phyloP scores from a whole-genome alignment of 2,113 vertebrate species.

The Brevimyrus niger region DNA sequence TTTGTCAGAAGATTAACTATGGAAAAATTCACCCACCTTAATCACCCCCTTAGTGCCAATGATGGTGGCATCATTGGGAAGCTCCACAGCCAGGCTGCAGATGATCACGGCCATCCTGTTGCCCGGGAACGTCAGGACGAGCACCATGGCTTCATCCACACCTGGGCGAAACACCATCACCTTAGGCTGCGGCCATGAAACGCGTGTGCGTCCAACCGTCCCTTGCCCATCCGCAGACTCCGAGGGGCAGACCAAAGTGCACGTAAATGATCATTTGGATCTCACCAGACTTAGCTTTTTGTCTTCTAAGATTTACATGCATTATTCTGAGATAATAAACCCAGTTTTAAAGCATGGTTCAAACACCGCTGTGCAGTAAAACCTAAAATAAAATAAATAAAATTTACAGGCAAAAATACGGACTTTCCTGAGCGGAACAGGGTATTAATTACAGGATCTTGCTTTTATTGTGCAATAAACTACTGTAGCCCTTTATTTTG shows the following conservation, averaged over 20 bases:
- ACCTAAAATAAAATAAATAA: neutral
- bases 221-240: neutral
- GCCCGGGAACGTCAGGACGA: conserved; percentile 59
- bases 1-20: neutral
- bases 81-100: conserved; percentile 34
- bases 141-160: conserved; percentile 58
- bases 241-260: neutral
- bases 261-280: neutral
- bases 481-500: neutral
- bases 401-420: neutral
- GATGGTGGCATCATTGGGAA: conserved; percentile 59
- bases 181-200: neutral
- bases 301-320: neutral
- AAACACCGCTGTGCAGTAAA: neutral
- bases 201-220: neutral
- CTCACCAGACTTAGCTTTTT: neutral
- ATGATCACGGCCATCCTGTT: conserved; percentile 60
- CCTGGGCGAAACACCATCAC: conserved; percentile 39
- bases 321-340: neutral
- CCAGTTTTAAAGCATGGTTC: neutral
- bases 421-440: neutral
- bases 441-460: neutral
- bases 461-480: neutral
- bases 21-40: conserved; percentile 47
- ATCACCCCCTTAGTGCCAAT: conserved; percentile 65